phyloP scores from a whole-genome alignment of 2,888 invertebrate species.

The Chesias legatella region DNA sequence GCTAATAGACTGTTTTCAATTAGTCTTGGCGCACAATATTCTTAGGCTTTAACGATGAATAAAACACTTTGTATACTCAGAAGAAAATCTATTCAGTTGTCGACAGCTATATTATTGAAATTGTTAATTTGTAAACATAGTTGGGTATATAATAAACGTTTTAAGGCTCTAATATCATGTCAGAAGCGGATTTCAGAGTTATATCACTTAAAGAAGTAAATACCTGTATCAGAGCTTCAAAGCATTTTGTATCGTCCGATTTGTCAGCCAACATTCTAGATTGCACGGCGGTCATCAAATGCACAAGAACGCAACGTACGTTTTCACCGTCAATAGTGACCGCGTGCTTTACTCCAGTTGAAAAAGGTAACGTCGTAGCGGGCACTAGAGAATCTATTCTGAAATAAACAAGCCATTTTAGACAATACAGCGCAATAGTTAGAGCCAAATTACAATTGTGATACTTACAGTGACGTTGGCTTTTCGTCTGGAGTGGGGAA shows the following conservation, averaged over 20 bases:
- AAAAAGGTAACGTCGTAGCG: slow-evolving; percentile 72
- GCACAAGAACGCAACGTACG: slow-evolving; percentile 82
- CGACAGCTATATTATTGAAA: too few relatives aligned
- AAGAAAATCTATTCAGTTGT: too few relatives aligned
- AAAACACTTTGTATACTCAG: too few relatives aligned
- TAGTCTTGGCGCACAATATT: too few relatives aligned
- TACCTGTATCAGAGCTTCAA: slow-evolving; percentile 79
- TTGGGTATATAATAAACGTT: too few relatives aligned
- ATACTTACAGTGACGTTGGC: slow-evolving; percentile 76
- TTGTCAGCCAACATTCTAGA: slow-evolving; percentile 82
- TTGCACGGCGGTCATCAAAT: slow-evolving; percentile 82
- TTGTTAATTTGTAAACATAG: too few relatives aligned
- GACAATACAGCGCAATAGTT: background rate
- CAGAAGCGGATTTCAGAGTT: too few relatives aligned
- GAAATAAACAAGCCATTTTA: slow-evolving; percentile 21
- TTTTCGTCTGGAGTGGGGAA: slow-evolving; percentile 86
- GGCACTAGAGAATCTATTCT: slow-evolving; percentile 81
- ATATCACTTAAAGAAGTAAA: background rate
- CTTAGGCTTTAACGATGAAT: too few relatives aligned
- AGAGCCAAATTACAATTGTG: background rate
- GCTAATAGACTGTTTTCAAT: too few relatives aligned
- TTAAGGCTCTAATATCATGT: too few relatives aligned
- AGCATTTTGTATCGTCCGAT: slow-evolving; percentile 90
- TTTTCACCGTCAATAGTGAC: slow-evolving; percentile 85
- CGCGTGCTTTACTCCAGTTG: slow-evolving; percentile 59